A percentile compares a stretch with the other conserved stretches of the same genome.
phyloP scores from a whole-genome alignment of 2,888 invertebrate genomes.

The Leucophenga montana region DNA sequence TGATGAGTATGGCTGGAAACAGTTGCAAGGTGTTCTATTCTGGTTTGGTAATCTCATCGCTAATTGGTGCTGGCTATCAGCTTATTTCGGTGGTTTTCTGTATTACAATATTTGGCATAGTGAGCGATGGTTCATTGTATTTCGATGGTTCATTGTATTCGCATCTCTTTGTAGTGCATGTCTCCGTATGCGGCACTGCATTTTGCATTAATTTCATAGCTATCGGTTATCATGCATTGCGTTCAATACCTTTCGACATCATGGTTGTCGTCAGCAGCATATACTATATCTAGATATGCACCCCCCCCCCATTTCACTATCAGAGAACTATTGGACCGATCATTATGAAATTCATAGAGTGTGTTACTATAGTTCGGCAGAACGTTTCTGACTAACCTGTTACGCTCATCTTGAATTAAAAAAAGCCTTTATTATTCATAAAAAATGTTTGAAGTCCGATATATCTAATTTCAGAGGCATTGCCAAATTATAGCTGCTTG shows the following conservation, averaged over 20 bases:
- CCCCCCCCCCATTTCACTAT: no score
- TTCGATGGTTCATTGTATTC: no score
- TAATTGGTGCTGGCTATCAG: constrained; percentile 97
- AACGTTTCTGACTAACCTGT: no score
- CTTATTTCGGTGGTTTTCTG: constrained; percentile 91
- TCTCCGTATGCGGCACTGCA: constrained; percentile 94
- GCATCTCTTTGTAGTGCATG: constrained; percentile 94
- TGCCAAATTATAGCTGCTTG: no score
- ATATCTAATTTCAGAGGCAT: no score
- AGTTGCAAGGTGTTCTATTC: constrained; percentile 99
- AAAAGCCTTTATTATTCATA: no score
- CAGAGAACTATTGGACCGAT: no score
- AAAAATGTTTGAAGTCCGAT: no score
- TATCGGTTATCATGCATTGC: constrained; percentile 99
- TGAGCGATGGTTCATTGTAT: constrained; percentile 77
- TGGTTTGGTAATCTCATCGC: constrained; percentile 93
- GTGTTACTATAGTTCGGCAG: no score
- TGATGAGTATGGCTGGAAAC: constrained; percentile 99
- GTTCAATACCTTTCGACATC: constrained; percentile 95
- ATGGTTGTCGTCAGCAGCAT: constrained; percentile 87
- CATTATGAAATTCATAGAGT: no score
- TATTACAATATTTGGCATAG: constrained; percentile 90
- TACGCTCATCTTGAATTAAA: no score
- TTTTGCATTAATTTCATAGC: constrained; percentile 99
- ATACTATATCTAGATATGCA: no score